Evolutionary conservation across 2,113 vertebrate species (phyloP).

Genomic region (Ctenodactylus gundi): DNA sequence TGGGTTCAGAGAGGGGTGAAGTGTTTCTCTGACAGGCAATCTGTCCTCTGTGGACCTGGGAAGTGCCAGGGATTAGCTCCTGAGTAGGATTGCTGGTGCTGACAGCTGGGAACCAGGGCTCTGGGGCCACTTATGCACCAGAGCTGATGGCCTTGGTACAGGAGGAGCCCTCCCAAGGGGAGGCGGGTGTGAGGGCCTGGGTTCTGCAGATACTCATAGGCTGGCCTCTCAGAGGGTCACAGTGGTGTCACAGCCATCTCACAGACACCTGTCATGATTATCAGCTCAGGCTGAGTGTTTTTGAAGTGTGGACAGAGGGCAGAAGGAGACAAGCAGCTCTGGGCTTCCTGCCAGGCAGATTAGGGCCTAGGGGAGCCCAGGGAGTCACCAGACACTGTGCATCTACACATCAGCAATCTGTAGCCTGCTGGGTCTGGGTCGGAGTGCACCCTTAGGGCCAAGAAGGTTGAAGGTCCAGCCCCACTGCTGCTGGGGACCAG

Average conservation of each 20-base stretch:
- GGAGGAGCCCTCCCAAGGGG: neutral
- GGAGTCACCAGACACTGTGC: neutral
- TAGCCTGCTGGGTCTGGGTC: neutral
- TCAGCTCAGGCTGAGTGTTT: neutral
- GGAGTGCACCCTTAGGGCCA: neutral
- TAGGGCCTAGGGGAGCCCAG: neutral
- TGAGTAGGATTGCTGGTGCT: constrained; percentile 17
- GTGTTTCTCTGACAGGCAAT: constrained; percentile 51
- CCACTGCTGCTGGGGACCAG: fast-evolving
- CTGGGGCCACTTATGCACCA: neutral
- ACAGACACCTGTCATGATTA: neutral
- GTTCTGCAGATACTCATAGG: neutral
- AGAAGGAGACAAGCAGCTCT: neutral
- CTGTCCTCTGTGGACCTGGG: constrained; percentile 9
- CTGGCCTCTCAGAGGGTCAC: neutral
- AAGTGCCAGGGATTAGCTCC: constrained; percentile 60
- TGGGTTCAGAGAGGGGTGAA: constrained; percentile 28
- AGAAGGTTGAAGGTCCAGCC: neutral
- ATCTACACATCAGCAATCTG: fast-evolving
- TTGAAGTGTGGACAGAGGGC: constrained; percentile 20
- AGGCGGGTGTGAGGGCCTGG: neutral
- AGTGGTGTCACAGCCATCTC: constrained; percentile 37
- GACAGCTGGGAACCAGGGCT: neutral
- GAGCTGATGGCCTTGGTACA: neutral
- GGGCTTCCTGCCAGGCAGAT: neutral